Evolutionary conservation across 2,797 vertebrate species (phyloP).

Genomic region (Sarcoramphus papa): DNA sequence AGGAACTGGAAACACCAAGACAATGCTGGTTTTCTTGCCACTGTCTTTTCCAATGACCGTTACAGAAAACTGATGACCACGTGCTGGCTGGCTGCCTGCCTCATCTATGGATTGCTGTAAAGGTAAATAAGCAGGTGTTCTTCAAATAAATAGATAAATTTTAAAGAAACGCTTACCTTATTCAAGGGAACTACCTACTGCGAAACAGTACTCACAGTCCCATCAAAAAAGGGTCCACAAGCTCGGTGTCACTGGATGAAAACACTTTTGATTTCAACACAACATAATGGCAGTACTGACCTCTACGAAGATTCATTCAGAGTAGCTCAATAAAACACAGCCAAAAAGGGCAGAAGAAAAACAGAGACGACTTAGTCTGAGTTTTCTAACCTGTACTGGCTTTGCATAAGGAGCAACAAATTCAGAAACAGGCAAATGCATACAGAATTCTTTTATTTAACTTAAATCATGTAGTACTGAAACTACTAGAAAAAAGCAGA

Average conservation of each 20-base stretch:
- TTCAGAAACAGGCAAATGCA: slow-evolving; percentile 71
- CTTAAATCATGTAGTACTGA: slow-evolving; percentile 93
- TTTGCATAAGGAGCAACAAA: neutral
- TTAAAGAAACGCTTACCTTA: neutral
- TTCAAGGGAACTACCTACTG: neutral
- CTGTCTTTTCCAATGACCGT: neutral
- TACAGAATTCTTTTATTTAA: slow-evolving; percentile 94
- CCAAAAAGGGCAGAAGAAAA: neutral
- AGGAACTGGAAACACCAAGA: neutral
- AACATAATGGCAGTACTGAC: neutral
- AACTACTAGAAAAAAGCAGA: slow-evolving; percentile 93
- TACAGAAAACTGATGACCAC: neutral
- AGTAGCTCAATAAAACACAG: neutral
- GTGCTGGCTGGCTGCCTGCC: neutral
- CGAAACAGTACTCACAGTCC: neutral
- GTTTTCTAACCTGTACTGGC: neutral
- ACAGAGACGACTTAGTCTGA: neutral
- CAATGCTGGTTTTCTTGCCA: neutral
- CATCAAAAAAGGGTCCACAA: neutral
- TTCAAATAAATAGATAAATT: neutral
- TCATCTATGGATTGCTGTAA: neutral
- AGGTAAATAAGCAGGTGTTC: neutral
- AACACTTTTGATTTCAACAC: neutral
- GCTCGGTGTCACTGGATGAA: neutral
- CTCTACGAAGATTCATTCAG: neutral